These are phyloP conservation scores for Triplophysa tibetana DNA, from an alignment of 2,113 vertebrate species.

Conservation along the genomic window DNA sequence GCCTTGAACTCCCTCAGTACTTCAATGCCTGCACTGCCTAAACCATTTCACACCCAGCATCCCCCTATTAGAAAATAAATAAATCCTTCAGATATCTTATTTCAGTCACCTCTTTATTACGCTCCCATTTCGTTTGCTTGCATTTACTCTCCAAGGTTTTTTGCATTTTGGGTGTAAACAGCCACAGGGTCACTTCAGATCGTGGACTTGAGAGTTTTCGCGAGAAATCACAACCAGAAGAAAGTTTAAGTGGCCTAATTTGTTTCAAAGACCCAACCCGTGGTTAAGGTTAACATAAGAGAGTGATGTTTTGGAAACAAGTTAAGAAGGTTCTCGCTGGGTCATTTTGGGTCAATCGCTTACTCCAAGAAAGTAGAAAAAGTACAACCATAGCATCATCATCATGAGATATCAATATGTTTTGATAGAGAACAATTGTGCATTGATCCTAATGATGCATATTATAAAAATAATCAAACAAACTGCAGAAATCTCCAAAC, in stretches of 20 bases:
- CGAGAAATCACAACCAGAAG: background rate
- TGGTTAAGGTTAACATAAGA: background rate
- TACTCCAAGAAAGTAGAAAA: background rate
- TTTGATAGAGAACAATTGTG: background rate
- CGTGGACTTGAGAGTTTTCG: background rate
- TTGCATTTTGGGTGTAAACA: conserved; percentile 39
- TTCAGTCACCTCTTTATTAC: conserved; percentile 72
- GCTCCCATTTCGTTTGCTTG: conserved; percentile 40
- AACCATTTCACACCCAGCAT: conserved; percentile 57
- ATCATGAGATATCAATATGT: background rate
- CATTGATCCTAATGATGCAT: too few relatives aligned
- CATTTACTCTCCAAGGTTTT: conserved; percentile 55
- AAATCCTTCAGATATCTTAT: conserved; percentile 75
- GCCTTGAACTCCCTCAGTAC: conserved; percentile 69
- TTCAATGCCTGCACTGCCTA: conserved; percentile 63
- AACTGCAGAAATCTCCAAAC: too few relatives aligned
- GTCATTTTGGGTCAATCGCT: background rate
- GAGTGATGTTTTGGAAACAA: background rate
- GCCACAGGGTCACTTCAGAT: conserved; percentile 25
- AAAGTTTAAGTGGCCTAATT: background rate
- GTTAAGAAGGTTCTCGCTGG: background rate
- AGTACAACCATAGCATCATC: background rate
- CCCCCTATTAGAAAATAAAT: conserved; percentile 69
- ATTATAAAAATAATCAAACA: too few relatives aligned
- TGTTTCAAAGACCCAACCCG: background rate